A percentile compares a stretch with the other conserved stretches of the same genome.
These are phyloP conservation scores for Leptarthrus brevirostris DNA, from an alignment of 2,888 invertebrate species.

Conservation along the genomic window DNA sequence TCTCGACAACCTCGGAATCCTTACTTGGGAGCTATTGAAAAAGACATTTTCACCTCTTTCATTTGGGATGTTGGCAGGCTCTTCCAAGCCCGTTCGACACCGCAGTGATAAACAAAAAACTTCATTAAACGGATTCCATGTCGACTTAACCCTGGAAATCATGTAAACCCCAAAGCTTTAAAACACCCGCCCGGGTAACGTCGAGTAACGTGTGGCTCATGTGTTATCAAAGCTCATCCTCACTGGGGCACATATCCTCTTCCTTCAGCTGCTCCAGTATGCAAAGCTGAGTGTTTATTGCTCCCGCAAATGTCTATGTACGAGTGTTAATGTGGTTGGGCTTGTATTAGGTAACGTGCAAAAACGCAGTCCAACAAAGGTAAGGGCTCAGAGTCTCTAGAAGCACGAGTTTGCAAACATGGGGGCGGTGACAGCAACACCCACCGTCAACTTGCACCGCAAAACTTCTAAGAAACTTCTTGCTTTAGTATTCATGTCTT, in stretches of 20 bases:
- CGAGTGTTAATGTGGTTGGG: constrained; percentile 26
- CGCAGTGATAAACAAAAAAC: constrained; percentile 42
- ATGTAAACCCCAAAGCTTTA: constrained; percentile 38
- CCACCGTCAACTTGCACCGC: constrained; percentile 7
- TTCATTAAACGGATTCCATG: constrained; percentile 47
- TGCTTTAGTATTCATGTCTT: constrained; percentile 54
- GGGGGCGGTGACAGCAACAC: not conserved
- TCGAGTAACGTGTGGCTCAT: constrained; percentile 25
- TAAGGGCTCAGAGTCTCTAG: not conserved
- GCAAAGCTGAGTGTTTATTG: constrained; percentile 44
- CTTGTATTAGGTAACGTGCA: not conserved
- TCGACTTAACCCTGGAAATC: constrained; percentile 43
- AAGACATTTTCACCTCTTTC: constrained; percentile 39
- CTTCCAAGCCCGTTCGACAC: constrained; percentile 8
- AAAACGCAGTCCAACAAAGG: not conserved
- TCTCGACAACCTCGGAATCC: not conserved
- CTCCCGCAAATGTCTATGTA: constrained; percentile 16
- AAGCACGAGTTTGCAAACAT: constrained; percentile 3
- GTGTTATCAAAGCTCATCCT: constrained; percentile 36
- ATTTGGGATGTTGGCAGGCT: not conserved
- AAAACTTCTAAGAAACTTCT: constrained; percentile 33
- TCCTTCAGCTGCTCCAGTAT: constrained; percentile 23
- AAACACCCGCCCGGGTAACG: constrained; percentile 34
- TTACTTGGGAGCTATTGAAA: constrained; percentile 12
- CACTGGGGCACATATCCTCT: constrained; percentile 2